Base-by-base conservation (phyloP, 2,888 invertebrate species). In the Apamea anceps region DNA sequence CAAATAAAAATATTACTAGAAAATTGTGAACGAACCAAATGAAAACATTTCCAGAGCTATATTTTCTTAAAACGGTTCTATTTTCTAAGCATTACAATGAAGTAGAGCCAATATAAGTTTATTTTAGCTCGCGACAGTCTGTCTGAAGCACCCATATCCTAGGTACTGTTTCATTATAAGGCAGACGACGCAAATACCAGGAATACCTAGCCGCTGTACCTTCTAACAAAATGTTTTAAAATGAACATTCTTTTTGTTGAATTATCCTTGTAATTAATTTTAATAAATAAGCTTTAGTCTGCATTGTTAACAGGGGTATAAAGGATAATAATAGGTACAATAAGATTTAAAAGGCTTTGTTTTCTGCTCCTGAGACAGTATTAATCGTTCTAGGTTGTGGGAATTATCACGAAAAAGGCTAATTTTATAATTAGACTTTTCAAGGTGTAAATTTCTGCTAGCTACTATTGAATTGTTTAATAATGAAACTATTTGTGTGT, bases 101-200 rank as follows among this genome's bases (percentile, higher is more conserved):
- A 83, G 45, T 63, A 76, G 57, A 72, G 71, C 79, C 82, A 86
- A 87, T 89, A 82, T 85, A 81, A 85, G 80, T 87, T 85, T 89
- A 89, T 87, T 90, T 85, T 79, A 80, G 78, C 75, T 71, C 75
- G 81, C 72, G 76, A 80, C 87, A 86, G 87, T 84, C 84, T 86
- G 85, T 81, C 86, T 81, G 78, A 85, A 88, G 86, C 72, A 84
- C 84, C 80, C 71, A 84, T 75, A 84, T 88, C 77, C 77, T 84
- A 86, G 81, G 79, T 83, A 88, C 86, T 84, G 85, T 91, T 91
- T 90, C 85, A 91, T 92, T 92, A 89, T 81, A 85, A 87, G 85
- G 78, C 81, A 87, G 82, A 85, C 75, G 65, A 57, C 62, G 81
- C 79, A 74, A 90, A 88, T 90, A 85, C 87, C 88, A 85, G 81